Evolutionary conservation across 2,113 vertebrate genomes (phyloP), one percentile per base, ranked within the genome.

Genomic region (Taurulus bubalis): DNA sequence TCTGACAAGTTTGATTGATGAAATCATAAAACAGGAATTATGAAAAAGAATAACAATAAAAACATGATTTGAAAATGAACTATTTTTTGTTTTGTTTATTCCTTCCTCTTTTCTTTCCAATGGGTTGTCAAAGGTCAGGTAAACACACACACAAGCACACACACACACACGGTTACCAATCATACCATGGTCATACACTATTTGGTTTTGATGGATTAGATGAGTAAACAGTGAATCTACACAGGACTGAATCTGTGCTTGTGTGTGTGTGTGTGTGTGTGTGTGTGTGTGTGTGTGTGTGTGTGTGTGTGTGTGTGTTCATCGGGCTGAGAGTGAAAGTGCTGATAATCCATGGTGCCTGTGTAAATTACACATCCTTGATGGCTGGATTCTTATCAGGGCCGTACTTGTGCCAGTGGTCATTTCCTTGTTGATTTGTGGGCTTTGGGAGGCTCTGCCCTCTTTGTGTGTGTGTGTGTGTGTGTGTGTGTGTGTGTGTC

Each of bases 381-480:
- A 55, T 42, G 28, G 53, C 4, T 0, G 59, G 38, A 7, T 15
- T 49, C 67, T 83, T 85, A 83, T 82, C 82, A 81, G 51, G 9
- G 36, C 10, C 3, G 6, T 11, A 8, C 63, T 70, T 70, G 56
- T 76, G 28, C 58, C 28, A 53, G 60, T 22, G 26, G 7, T 63
- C 63, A 82, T 84, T 82, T 87, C 71, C 77, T 74, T 86, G 67
- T 78, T 78, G 75, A 59, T 55, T 18, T 45, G 32, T 38, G 5
- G 18, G 7, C 59, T 60, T 60, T 49, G 62, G 30, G 32, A 66
- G 59, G 34, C 45, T 65, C 42, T 75, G 30, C 71, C 60, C 47
- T 66, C 10, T 58, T 9, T 78, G 24, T 22, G 1, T 58, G 16
- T 47, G 36, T 56, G 32, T 65, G 22, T 63, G 55, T 24, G 26